Conservation (phyloP, 2,888 invertebrate species). For the Anthoptus insignis region DNA sequence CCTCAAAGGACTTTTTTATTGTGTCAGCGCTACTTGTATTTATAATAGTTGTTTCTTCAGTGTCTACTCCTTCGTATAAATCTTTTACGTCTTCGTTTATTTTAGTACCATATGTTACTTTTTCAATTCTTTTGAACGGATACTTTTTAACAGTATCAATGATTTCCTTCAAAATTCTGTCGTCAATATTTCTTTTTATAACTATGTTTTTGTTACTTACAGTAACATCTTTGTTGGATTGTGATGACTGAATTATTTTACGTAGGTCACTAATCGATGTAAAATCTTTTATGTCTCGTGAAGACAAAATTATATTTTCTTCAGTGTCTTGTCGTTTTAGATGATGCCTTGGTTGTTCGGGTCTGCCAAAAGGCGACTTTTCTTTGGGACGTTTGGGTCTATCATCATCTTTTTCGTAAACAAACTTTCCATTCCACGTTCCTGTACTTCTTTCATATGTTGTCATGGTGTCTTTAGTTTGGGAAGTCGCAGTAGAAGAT, state of each 20-base stretch:
- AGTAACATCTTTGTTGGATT: constrained; percentile 75
- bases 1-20: constrained; percentile 77
- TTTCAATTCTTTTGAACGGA: constrained; percentile 82
- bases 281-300: constrained; percentile 81
- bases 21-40: constrained; percentile 71
- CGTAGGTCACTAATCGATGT: constrained; percentile 81
- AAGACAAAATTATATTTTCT: constrained; percentile 81
- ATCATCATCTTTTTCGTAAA: constrained; percentile 80
- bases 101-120: constrained; percentile 85
- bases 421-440: constrained; percentile 87
- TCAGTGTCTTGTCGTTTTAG: constrained; percentile 80
- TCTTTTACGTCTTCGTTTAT: constrained; percentile 88
- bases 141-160: constrained; percentile 83
- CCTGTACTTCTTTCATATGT: constrained; percentile 81
- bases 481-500: constrained; percentile 61
- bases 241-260: constrained; percentile 79
- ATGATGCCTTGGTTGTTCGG: constrained; percentile 76
- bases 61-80: constrained; percentile 78
- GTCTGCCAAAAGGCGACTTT: constrained; percentile 76
- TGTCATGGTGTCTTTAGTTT: constrained; percentile 77
- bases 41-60: constrained; percentile 73
- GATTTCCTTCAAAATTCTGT: constrained; percentile 78
- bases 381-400: constrained; percentile 76
- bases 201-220: constrained; percentile 82
- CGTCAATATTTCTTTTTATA: constrained; percentile 80